Evolutionary conservation across 2,888 invertebrate genomes (phyloP).

Genomic region (Malachius bipustulatus): DNA sequence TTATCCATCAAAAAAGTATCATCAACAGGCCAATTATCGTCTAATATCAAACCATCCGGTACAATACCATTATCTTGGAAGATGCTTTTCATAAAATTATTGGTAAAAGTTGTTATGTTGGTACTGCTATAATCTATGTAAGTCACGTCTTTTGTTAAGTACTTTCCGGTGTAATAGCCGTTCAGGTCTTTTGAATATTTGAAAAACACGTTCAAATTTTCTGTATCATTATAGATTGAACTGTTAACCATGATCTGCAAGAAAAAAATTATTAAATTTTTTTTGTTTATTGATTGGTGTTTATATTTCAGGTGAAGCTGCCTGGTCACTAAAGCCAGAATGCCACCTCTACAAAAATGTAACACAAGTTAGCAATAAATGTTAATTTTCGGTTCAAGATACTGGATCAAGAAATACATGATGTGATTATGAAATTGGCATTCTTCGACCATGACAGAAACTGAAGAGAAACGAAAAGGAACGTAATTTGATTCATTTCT

Average conservation of each 20-base stretch:
- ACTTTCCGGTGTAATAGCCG: slow-evolving; percentile 25
- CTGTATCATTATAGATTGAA: slow-evolving; percentile 22
- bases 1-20: slow-evolving; percentile 31
- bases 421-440: too few species aligned
- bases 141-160: slow-evolving; percentile 25
- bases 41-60: slow-evolving; percentile 39
- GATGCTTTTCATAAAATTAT: slow-evolving; percentile 14
- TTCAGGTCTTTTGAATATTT: slow-evolving; percentile 16
- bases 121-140: slow-evolving; percentile 31
- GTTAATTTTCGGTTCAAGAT: too few species aligned
- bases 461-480: too few species aligned
- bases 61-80: slow-evolving; percentile 12
- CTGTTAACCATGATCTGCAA: slow-evolving; percentile 19
- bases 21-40: slow-evolving; percentile 46
- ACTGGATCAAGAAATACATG: too few species aligned
- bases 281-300: too few species aligned
- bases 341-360: too few species aligned
- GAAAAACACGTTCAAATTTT: slow-evolving; percentile 25
- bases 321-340: too few species aligned
- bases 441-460: too few species aligned
- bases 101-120: slow-evolving; percentile 22
- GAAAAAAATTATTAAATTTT: slow-evolving; percentile 8
- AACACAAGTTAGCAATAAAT: too few species aligned
- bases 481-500: too few species aligned
- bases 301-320: too few species aligned